Evolutionary conservation across 2,888 invertebrate species (phyloP), one percentile per base, ranked within the genome.

Genomic region (Odontothrips loti): DNA sequence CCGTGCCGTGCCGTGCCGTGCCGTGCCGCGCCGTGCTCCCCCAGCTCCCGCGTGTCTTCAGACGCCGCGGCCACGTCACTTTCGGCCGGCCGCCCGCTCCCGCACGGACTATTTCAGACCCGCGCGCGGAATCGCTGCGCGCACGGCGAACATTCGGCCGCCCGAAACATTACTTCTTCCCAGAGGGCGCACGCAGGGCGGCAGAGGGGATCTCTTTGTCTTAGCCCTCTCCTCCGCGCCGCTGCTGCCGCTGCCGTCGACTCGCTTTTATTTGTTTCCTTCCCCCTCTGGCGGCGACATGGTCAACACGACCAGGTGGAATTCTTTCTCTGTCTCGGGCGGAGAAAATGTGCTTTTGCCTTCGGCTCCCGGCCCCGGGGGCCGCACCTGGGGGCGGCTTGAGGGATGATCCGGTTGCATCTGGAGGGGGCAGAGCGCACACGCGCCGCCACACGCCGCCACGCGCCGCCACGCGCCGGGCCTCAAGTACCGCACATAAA

Each of bases 401-500:
- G 34, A 43, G 34, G 34, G 34, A 43, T 43, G 34, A 43, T 43
- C 34, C 34, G 58, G 20, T 20, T 58, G 58, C 58, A 58, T 58
- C 58, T 58, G 58, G 20, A 58, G 34, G 34, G 34, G 34, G 23
- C 68, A 68, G 23, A 75, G 68, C 12, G 23, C 68, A 75, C 68
- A 75, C 68, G 27, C 68, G 27, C 27, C 34, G 34, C 17, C 17
- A 58, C 27, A 27, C 27, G 27, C 68, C 20, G n/a, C n/a, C 68
- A 23, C 23, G 68, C 68, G 23, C 68, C 23, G 23, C 23, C 68
- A 27, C 23, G 68, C 68, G 63, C 20, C 9, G 12, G 1, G 9
- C 9, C 23, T 11, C 68, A 75, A 75, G 68, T 75, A 75, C 68
- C 68, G 68, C 68, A 75, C 68, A 75, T 75, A 75, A 75, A 75